Evolutionary conservation across 2,797 vertebrate species (phyloP).

Genomic region (Holocentrus rufus): DNA sequence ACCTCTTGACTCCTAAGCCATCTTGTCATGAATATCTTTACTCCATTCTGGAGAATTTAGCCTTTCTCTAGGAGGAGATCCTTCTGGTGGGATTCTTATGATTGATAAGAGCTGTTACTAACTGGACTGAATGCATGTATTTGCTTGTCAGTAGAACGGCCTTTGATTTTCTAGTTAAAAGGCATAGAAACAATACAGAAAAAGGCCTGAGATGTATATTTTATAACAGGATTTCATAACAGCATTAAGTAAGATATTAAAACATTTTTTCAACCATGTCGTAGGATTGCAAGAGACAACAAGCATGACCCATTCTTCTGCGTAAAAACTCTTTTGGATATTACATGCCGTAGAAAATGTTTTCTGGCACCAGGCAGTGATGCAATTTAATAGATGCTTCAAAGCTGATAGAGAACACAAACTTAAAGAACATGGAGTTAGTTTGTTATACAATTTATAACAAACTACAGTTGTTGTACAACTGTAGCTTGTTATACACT

Average conservation of each 20-base stretch:
- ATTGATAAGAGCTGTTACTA: neutral
- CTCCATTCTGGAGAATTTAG: neutral
- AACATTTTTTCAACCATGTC: neutral
- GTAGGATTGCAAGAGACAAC: too few species aligned
- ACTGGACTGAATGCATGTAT: too few species aligned
- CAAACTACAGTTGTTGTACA: too few species aligned
- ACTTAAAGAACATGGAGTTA: neutral
- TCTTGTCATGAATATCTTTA: neutral
- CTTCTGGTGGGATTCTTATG: too few species aligned
- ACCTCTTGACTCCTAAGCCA: neutral
- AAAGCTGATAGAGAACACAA: neutral
- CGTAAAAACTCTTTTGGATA: neutral
- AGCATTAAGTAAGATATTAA: neutral
- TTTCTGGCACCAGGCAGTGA: neutral
- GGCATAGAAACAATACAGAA: neutral
- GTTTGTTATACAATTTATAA: too few species aligned
- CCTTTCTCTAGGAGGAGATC: neutral
- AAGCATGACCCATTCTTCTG: too few species aligned
- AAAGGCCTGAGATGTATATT: neutral
- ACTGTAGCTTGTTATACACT: too few species aligned
- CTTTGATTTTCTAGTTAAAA: neutral
- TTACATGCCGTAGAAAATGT: neutral
- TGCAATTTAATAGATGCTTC: neutral
- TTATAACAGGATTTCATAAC: neutral
- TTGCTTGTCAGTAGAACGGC: too few species aligned